phyloP scores from a whole-genome alignment of 2,797 vertebrate species.

The Phoebastria nigripes region DNA sequence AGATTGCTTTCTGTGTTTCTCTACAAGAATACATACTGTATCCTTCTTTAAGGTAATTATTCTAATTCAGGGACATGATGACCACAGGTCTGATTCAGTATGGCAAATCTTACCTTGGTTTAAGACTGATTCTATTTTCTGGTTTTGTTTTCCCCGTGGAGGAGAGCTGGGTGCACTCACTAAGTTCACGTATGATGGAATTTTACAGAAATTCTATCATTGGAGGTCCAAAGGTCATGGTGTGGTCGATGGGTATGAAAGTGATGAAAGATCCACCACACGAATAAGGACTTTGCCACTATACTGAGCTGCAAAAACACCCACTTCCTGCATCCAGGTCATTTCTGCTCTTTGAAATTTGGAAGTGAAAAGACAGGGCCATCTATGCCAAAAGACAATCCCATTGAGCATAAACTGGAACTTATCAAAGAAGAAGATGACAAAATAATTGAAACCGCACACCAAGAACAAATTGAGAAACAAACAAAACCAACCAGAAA shows the following conservation, averaged over 20 bases:
- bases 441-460: not conserved
- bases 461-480: accelerated
- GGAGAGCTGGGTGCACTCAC: not conserved
- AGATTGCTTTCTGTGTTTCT: not conserved
- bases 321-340: not conserved
- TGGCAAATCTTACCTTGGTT: not conserved
- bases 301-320: not conserved
- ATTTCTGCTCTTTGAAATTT: not conserved
- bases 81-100: not conserved
- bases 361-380: not conserved
- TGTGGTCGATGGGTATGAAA: not conserved
- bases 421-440: not conserved
- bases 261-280: not conserved
- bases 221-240: not conserved
- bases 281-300: not conserved
- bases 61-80: not conserved
- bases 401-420: not conserved
- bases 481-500: not conserved
- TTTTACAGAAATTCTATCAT: not conserved
- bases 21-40: not conserved
- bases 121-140: not conserved
- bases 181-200: not conserved
- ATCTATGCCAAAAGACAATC: not conserved
- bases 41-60: not conserved
- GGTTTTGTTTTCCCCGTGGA: not conserved